These are phyloP conservation scores for Beroe forskalii DNA, from an alignment of 37 sponge, comb jelly and placozoan genomes.

Conservation along the genomic window DNA sequence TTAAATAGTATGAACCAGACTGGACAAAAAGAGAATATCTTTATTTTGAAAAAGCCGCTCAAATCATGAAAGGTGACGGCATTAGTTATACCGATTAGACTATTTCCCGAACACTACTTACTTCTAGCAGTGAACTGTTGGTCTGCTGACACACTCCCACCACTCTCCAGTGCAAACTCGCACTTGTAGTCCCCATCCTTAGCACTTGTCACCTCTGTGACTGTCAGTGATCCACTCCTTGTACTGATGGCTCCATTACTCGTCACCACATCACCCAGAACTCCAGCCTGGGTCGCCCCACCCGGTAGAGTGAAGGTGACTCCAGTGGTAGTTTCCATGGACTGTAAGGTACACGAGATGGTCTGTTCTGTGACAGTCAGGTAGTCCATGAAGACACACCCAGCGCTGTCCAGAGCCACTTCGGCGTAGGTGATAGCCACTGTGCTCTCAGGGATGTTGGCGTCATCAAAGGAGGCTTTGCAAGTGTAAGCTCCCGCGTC, in stretches of 20 bases:
- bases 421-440: neutral
- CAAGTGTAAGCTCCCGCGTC: constrained; percentile 21
- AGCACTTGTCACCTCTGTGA: neutral
- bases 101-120: neutral
- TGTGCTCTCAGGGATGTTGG: neutral
- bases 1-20: too few species aligned
- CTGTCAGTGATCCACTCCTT: neutral
- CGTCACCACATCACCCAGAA: neutral
- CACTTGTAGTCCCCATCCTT: constrained; percentile 13
- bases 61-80: too few species aligned
- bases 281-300: neutral
- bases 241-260: neutral
- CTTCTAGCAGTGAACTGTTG: neutral
- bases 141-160: neutral
- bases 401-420: neutral
- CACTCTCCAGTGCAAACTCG: neutral
- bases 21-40: too few species aligned
- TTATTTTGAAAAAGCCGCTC: too few species aligned
- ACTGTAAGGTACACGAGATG: neutral
- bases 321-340: neutral
- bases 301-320: neutral
- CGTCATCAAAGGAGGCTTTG: neutral
- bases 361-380: neutral
- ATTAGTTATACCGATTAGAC: neutral
- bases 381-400: constrained; percentile 43